Evolutionary conservation across 2,888 invertebrate genomes (phyloP), one percentile per base, ranked within the genome.

Genomic region (Tetropium fuscum): DNA sequence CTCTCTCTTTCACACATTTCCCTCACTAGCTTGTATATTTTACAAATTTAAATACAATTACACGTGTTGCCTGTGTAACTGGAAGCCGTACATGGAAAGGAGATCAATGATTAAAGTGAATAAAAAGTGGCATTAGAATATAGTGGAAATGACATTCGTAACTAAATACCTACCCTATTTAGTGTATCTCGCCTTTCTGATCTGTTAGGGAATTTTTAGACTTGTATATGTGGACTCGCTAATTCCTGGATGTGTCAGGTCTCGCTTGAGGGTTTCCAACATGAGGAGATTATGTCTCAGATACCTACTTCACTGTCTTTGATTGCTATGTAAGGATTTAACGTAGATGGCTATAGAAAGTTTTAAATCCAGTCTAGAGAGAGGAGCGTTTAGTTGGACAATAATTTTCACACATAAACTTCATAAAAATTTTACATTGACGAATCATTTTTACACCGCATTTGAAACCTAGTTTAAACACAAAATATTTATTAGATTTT

Each of bases 101-200:
- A 11, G 58, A 58, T 58, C 45, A 40, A 45, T 58, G 53, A 58
- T 58, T 45, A 53, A 44, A 58, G 53, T 41, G 47, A 7, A 40
- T 51, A 60, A 64, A 66, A 66, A 53, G 41, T 57, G 63, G 58
- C 68, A 63, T 60, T 22, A 64, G 60, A 68, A 64, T 68, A 49
- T 45, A 53, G 34, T 40, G 40, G 44, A 44, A 44, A 49, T 56
- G 60, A 60, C 58, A 53, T 34, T 43, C 38, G 53, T 44, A 58
- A 53, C 53, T 58, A 45, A 58, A 58, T 43, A 34, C 53, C 36
- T 13, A 43, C 44, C 53, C 44, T 53, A 53, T 56, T 47, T 38
- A 47, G 56, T 40, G 32, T 56, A 56, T 56, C 56, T 56, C 40
- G 48, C 30, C 34, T 45, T 45, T 11, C 45, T 38, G 18, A 54